Base-by-base conservation (phyloP, 2,797 vertebrate genomes). In the Tapera naevia region DNA sequence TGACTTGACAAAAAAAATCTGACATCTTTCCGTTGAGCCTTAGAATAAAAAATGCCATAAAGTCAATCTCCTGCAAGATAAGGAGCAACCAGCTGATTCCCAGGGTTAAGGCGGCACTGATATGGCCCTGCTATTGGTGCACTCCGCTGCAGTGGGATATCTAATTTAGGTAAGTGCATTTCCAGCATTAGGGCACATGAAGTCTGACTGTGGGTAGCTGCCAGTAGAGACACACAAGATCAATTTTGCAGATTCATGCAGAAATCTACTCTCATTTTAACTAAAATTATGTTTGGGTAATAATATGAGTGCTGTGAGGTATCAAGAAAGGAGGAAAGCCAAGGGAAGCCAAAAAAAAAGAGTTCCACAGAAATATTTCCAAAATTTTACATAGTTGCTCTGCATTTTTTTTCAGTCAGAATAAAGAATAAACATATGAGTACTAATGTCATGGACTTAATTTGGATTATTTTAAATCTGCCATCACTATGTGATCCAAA, bases 171-270 rank as follows among this genome's bases (percentile, higher is more conserved):
- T 94, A 91, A 95, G 94, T 93, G 93, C 90, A 83, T 85, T 94
- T 96, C 80, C 82, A 93, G 85, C 75, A 78, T 24, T 45, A 89
- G 75, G 91, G 91, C 1, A 2, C 92, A 89, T 66, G 13, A 8
- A 58, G 48, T 82, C 76, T 94, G 76, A 23, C 54, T 65, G 69
- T 24, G 76, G 78, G 93, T 80, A 87, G 53, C 93, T 95, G 96
- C 95, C 93, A 96, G 88, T 41, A 92, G 46, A 89, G 46, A 91
- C 80, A 66, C 46, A 93, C 61, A 57, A 69, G 70, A 91, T 95
- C 92, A 95, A 30, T 97, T 96, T 80, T 97, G 93, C 95, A 93
- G 93, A 95, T 96, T 95, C 95, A 97, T 39, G 37, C 84, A 93
- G 86, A 95, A 97, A 95, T 57, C 56, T 33, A 15, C 65, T 82